A percentile compares a stretch with the other conserved stretches of the same genome.
Conservation (phyloP, 2,797 vertebrate species). For the Propithecus deckenii region DNA sequence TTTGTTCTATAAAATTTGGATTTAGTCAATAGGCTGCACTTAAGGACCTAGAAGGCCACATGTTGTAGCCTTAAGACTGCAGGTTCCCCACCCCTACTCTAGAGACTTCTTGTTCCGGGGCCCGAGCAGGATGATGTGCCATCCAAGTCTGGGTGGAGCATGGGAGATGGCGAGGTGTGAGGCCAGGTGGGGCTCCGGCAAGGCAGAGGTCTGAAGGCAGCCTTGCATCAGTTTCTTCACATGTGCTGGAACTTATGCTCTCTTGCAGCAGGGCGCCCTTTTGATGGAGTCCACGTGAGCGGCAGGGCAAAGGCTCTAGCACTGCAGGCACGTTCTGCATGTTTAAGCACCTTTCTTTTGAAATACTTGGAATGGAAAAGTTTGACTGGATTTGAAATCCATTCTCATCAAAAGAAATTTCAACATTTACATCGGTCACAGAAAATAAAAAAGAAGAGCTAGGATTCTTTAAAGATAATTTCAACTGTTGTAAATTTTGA, state of each 20-base stretch:
- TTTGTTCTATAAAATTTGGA: neutral
- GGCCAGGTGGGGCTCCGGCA: neutral
- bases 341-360: neutral
- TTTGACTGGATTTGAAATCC: constrained; percentile 41
- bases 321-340: neutral
- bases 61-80: neutral
- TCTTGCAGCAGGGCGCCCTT: neutral
- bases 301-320: neutral
- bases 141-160: neutral
- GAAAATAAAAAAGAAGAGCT: constrained; percentile 61
- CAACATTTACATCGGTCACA: constrained; percentile 23
- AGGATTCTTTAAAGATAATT: constrained; percentile 65
- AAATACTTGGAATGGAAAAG: neutral
- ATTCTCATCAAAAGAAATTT: constrained; percentile 48
- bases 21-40: neutral
- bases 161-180: neutral
- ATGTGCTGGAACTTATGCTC: neutral
- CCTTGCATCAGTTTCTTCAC: neutral
- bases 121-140: rapidly evolving
- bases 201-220: neutral
- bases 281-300: neutral
- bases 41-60: neutral
- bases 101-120: neutral
- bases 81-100: neutral
- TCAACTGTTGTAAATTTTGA: constrained; percentile 71